A percentile compares a stretch with the other conserved stretches of the same genome.
Evolutionary conservation across 2,797 vertebrate species (phyloP).

Genomic region (Scolopax bukidnonensis): DNA sequence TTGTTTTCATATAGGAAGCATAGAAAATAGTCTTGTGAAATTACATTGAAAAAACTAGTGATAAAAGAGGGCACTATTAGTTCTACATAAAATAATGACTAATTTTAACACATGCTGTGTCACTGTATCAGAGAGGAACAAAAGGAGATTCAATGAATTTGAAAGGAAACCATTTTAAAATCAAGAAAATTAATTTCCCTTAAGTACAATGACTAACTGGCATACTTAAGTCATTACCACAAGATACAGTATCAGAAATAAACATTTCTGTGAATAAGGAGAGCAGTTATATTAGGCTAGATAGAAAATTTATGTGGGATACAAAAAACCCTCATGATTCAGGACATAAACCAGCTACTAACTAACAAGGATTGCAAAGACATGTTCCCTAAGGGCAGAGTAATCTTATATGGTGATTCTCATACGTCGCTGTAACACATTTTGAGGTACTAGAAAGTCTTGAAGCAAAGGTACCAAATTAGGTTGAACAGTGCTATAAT

Average conservation of each 20-base stretch:
- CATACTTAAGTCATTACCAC: not conserved
- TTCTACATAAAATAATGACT: constrained; percentile 4
- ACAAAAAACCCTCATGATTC: constrained; percentile 35
- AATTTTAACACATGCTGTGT: not conserved
- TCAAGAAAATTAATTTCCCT: not conserved
- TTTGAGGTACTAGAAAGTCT: not conserved
- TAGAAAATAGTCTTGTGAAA: not conserved
- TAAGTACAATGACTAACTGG: not conserved
- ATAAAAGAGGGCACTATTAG: not conserved
- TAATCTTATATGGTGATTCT: not conserved
- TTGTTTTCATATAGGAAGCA: not conserved
- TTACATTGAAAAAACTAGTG: not conserved
- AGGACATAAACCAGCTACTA: constrained; percentile 32
- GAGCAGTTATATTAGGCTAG: constrained; percentile 2
- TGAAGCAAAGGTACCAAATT: not conserved
- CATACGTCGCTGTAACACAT: not conserved
- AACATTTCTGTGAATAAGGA: constrained; percentile 33
- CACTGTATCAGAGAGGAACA: not conserved
- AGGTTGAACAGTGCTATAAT: not conserved
- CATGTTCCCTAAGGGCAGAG: not conserved
- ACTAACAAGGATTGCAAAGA: constrained; percentile 1
- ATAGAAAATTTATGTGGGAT: constrained; percentile 20
- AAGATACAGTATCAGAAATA: constrained; percentile 31
- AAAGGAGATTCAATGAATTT: not conserved
- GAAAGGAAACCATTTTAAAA: constrained; percentile 34